phyloP scores from a whole-genome alignment of 2,797 vertebrate species.

The Odontamblyopus lacepedii region DNA sequence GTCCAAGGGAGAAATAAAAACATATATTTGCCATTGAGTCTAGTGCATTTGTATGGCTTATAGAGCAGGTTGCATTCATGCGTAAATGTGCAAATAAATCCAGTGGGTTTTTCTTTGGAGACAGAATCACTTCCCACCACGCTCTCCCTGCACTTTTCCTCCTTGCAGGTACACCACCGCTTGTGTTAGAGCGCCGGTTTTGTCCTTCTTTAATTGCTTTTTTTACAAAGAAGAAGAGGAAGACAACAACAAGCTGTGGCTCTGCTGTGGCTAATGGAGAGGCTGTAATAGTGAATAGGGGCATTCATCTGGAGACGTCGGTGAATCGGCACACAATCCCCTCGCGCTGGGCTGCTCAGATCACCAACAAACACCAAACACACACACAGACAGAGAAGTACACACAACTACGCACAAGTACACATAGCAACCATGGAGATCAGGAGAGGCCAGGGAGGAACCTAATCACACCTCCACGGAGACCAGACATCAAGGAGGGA shows the following conservation, averaged over 20 bases:
- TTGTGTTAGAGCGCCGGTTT: constrained; percentile 68
- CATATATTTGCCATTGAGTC: constrained; percentile 22
- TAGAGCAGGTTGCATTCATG: constrained; percentile 39
- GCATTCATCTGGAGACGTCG: constrained; percentile 77
- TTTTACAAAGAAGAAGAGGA: constrained; percentile 62
- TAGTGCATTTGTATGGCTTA: constrained; percentile 27
- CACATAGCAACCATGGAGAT: constrained; percentile 56
- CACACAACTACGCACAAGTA: constrained; percentile 29
- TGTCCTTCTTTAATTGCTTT: constrained; percentile 78
- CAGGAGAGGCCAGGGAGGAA: constrained; percentile 66
- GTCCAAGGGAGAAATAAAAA: constrained; percentile 20
- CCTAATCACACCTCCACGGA: constrained; percentile 72
- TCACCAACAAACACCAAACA: constrained; percentile 64
- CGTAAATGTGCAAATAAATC: constrained; percentile 44
- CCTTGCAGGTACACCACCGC: constrained; percentile 58
- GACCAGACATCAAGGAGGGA: constrained; percentile 51
- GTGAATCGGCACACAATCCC: constrained; percentile 74
- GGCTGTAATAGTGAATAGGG: constrained; percentile 78
- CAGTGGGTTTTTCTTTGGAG: constrained; percentile 38
- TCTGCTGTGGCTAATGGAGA: constrained; percentile 74
- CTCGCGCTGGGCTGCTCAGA: constrained; percentile 69
- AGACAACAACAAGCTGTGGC: constrained; percentile 66
- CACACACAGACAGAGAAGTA: constrained; percentile 28
- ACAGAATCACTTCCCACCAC: constrained; percentile 28
- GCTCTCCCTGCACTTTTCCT: constrained; percentile 30